A percentile compares a stretch with the other conserved stretches of the same genome.
These are phyloP conservation scores for Pholis gunnellus DNA, from an alignment of 2,113 vertebrate species.

Conservation along the genomic window DNA sequence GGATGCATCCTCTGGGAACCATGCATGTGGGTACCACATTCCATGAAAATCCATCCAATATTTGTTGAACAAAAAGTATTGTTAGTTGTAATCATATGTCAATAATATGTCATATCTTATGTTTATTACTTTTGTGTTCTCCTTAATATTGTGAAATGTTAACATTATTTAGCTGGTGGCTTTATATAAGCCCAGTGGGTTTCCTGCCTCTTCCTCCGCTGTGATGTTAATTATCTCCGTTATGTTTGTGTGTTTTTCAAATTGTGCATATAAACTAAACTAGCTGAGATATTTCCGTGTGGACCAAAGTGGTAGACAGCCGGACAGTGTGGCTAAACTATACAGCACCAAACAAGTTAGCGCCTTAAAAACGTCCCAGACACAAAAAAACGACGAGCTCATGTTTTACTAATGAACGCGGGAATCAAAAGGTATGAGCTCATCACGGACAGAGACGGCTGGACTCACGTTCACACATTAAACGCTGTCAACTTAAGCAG, in stretches of 20 bases:
- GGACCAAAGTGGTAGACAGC: no score
- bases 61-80: no score
- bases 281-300: background rate
- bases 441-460: background rate
- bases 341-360: background rate
- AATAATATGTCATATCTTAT: no score
- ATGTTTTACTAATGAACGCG: background rate
- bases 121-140: no score
- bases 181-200: no score
- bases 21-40: background rate
- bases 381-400: background rate
- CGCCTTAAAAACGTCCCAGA: background rate
- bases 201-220: no score
- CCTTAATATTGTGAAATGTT: no score
- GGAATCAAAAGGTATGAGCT: slow-evolving; percentile 22
- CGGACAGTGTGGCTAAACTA: no score
- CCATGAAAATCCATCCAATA: background rate
- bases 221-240: no score
- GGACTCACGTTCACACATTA: background rate
- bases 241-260: no score
- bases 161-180: no score
- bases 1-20: background rate
- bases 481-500: background rate
- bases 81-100: no score
- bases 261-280: background rate